Evolutionary conservation across 2,888 invertebrate genomes (phyloP).

Genomic region (Caenorhabditis macrosperma): DNA sequence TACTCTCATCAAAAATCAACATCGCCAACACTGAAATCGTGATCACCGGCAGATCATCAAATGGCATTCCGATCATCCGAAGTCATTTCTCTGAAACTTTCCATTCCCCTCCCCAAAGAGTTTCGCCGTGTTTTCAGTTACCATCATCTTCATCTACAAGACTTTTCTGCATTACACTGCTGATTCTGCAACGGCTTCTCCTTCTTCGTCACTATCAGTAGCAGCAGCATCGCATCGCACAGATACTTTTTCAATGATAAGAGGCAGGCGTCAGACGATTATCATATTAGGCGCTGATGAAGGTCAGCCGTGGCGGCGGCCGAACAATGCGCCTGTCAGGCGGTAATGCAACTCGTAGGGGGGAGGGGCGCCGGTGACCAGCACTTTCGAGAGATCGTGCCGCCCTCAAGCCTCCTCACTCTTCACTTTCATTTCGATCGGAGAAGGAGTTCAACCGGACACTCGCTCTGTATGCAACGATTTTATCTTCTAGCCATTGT

Average conservation of each 20-base stretch:
- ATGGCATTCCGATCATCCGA: background rate
- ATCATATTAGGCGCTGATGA: constrained; percentile 54
- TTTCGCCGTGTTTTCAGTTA: background rate
- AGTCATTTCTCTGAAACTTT: background rate
- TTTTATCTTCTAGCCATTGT: constrained; percentile 31
- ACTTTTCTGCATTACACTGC: constrained; percentile 4
- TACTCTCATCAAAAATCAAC: constrained; percentile 13
- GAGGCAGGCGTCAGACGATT: constrained; percentile 30
- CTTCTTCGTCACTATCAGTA: background rate
- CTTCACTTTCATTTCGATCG: constrained; percentile 19
- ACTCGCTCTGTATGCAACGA: constrained; percentile 27
- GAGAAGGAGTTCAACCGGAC: background rate
- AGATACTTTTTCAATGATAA: constrained; percentile 16
- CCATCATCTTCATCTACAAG: background rate
- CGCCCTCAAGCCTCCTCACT: background rate
- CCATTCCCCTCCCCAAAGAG: background rate
- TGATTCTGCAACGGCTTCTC: background rate
- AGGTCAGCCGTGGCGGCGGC: constrained; percentile 48
- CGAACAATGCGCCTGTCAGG: constrained; percentile 50
- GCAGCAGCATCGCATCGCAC: constrained; percentile 1
- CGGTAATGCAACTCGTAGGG: constrained; percentile 20
- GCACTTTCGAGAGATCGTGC: constrained; percentile 29
- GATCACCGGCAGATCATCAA: background rate
- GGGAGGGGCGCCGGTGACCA: constrained; percentile 32
- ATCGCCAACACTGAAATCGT: background rate